Percentiles rank a stretch among this genome's conserved stretches.
Evolutionary conservation across 2,888 invertebrate species (phyloP).

Genomic region (Rhaphigaster nebulosa): DNA sequence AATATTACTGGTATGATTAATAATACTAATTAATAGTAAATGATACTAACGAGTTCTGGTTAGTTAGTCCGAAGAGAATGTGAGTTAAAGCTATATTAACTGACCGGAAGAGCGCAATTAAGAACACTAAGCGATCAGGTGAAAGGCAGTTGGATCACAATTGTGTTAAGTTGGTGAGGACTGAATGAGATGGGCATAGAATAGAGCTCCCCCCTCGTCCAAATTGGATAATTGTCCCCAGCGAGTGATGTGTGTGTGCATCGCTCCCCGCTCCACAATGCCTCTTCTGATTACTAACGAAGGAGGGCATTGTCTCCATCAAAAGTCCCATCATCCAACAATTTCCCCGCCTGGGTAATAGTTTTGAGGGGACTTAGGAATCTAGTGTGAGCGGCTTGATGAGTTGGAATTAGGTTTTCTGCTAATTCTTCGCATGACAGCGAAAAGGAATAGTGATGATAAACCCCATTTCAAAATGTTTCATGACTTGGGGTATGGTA

Average conservation of each 20-base stretch:
- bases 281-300: slow-evolving; percentile 46
- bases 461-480: not conserved
- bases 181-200: slow-evolving; percentile 30
- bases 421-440: not conserved
- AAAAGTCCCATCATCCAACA: slow-evolving; percentile 36
- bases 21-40: too few relatives aligned
- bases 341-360: not conserved
- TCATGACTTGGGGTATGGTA: not conserved
- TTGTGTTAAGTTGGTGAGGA: slow-evolving; percentile 17
- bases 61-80: not conserved
- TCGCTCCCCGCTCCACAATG: not conserved
- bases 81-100: slow-evolving; percentile 13
- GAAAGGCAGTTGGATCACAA: slow-evolving; percentile 29
- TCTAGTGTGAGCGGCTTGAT: not conserved
- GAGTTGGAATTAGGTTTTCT: not conserved
- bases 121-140: slow-evolving; percentile 34
- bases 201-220: not conserved
- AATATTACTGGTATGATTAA: too few relatives aligned
- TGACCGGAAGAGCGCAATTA: slow-evolving; percentile 42
- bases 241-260: slow-evolving; percentile 40
- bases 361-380: not conserved
- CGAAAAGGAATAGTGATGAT: not conserved
- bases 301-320: slow-evolving; percentile 26
- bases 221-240: slow-evolving; percentile 40
- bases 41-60: not conserved